phyloP scores from a whole-genome alignment of 2,113 vertebrate genomes.

The Excalfactoria chinensis region DNA sequence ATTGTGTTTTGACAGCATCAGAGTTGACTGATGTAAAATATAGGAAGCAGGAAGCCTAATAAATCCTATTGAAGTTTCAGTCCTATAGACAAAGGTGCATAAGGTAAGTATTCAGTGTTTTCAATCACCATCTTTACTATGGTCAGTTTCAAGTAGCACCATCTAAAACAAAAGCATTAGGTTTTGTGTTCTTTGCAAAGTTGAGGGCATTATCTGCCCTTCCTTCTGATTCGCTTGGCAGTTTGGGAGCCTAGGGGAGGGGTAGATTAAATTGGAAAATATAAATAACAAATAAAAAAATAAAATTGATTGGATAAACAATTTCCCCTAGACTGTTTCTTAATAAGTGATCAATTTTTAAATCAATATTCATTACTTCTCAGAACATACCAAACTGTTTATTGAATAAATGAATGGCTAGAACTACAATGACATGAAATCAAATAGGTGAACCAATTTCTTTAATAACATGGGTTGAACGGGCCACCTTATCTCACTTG shows the following conservation, averaged over 20 bases:
- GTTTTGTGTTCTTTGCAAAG: constrained; percentile 50
- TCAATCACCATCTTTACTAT: constrained; percentile 47
- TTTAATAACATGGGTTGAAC: constrained; percentile 81
- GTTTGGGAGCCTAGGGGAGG: constrained; percentile 73
- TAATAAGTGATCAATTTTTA: constrained; percentile 87
- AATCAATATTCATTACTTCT: constrained; percentile 90
- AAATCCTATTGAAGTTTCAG: constrained; percentile 67
- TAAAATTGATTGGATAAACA: constrained; percentile 89
- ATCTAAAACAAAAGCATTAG: constrained; percentile 54
- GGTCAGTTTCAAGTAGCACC: constrained; percentile 39
- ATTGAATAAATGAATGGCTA: constrained; percentile 85
- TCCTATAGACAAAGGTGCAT: constrained; percentile 68
- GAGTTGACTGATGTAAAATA: constrained; percentile 26
- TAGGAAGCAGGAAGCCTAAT: constrained; percentile 41
- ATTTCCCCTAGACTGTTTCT: constrained; percentile 87
- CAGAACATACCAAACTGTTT: constrained; percentile 85
- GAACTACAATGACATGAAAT: constrained; percentile 83
- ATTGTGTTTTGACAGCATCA: constrained; percentile 46
- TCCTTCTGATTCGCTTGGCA: constrained; percentile 56
- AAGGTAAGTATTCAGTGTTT: constrained; percentile 57
- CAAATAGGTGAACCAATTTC: constrained; percentile 84
- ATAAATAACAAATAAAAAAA: constrained; percentile 90
- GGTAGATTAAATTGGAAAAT: constrained; percentile 82
- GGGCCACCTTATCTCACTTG: constrained; percentile 75
- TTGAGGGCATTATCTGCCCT: constrained; percentile 45